phyloP scores from a whole-genome alignment of 2,113 vertebrate genomes.

The Melierax canorus region DNA sequence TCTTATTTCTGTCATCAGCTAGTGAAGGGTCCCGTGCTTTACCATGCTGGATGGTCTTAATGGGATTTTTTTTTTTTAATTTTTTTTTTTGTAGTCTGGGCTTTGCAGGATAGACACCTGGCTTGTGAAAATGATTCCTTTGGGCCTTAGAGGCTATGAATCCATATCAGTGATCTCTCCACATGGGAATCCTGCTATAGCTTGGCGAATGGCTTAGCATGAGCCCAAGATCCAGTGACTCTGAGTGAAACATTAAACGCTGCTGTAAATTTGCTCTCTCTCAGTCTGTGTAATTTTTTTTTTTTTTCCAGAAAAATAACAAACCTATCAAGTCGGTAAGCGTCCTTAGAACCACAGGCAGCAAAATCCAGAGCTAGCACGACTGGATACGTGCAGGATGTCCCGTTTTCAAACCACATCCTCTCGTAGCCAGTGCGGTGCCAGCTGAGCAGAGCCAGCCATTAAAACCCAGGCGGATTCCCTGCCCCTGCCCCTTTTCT shows the following conservation, averaged over 20 bases:
- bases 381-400: rapidly evolving
- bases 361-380: not conserved
- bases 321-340: not conserved
- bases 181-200: not conserved
- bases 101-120: not conserved
- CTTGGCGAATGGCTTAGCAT: not conserved
- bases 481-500: not conserved
- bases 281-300: not conserved
- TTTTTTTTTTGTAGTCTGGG: not conserved
- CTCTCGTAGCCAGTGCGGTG: not conserved
- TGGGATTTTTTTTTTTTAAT: not conserved
- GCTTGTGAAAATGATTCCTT: not conserved
- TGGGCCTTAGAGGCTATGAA: not conserved
- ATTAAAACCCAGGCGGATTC: not conserved
- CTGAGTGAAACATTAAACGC: not conserved
- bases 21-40: not conserved
- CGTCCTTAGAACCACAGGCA: not conserved
- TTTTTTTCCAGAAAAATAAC: not conserved
- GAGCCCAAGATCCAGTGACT: not conserved
- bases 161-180: not conserved
- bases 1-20: not conserved
- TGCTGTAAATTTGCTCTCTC: not conserved
- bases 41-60: not conserved
- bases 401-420: not conserved
- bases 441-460: not conserved